Evolutionary conservation across 2,888 invertebrate genomes (phyloP).

Genomic region (Troglohyphantes excavatus): DNA sequence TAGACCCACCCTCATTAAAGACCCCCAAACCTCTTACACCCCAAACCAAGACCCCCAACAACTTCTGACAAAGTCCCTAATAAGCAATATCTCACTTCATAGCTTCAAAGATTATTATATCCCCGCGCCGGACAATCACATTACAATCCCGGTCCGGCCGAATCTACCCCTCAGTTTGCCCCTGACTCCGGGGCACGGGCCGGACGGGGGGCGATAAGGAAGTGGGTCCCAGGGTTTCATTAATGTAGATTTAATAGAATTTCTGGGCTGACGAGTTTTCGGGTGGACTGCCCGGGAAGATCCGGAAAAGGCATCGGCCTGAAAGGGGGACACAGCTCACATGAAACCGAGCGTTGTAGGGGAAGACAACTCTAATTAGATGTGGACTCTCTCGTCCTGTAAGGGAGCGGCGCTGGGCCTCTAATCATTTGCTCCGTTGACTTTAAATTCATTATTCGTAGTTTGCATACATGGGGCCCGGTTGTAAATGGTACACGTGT

Average conservation of each 20-base stretch:
- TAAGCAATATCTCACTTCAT: neutral
- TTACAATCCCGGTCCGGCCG: too few relatives aligned
- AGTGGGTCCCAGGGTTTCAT: conserved; percentile 39
- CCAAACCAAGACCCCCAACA: neutral
- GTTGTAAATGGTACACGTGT: neutral
- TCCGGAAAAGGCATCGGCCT: conserved; percentile 45
- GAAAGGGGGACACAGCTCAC: conserved; percentile 40
- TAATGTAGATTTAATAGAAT: conserved; percentile 60
- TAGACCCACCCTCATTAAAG: neutral
- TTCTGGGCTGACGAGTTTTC: conserved; percentile 24
- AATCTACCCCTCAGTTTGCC: neutral
- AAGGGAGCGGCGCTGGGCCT: neutral
- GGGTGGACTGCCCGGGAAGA: conserved; percentile 22
- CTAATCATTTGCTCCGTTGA: conserved; percentile 41
- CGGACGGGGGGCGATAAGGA: conserved; percentile 27
- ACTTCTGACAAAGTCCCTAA: conserved; percentile 5
- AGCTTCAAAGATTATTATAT: neutral
- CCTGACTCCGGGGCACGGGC: neutral
- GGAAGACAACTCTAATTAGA: conserved; percentile 38
- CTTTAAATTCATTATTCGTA: conserved; percentile 49
- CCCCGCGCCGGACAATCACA: neutral
- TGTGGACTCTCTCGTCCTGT: neutral
- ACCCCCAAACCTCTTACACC: neutral
- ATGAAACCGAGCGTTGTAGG: conserved; percentile 12
- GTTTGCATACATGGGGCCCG: neutral